Percentiles rank a stretch among this genome's conserved stretches.
These are phyloP conservation scores for Anoplopoma fimbria DNA, from an alignment of 2,113 vertebrate genomes.

Conservation along the genomic window DNA sequence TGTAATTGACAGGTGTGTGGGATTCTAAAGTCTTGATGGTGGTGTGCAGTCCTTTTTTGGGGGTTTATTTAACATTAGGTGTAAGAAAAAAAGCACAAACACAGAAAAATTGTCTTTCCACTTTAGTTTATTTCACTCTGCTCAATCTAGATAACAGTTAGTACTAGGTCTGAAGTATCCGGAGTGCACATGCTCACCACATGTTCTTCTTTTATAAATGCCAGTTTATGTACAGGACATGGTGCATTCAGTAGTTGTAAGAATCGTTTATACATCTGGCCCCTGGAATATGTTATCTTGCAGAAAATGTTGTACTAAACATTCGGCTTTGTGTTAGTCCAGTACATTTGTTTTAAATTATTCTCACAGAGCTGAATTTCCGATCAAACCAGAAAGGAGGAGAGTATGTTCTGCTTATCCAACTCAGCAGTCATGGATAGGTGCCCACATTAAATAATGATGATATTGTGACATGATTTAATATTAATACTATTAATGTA, in stretches of 20 bases:
- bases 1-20: no score
- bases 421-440: constrained; percentile 16
- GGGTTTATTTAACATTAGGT: no score
- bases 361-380: neutral
- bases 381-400: neutral
- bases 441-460: constrained; percentile 46
- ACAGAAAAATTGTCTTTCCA: no score
- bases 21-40: no score
- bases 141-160: neutral
- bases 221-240: neutral
- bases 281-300: neutral
- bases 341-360: no score
- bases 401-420: neutral
- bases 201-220: neutral
- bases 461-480: constrained; percentile 40
- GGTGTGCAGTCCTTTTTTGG: neutral
- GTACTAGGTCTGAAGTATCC: no score
- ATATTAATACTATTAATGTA: constrained; percentile 42
- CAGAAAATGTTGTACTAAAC: no score
- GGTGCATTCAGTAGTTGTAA: neutral
- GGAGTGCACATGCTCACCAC: no score
- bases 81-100: no score
- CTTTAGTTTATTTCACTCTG: neutral
- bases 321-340: no score
- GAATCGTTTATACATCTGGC: neutral